Evolutionary conservation across 2,797 vertebrate species (phyloP), one percentile per base, ranked within the genome.

Genomic region (Ctenochaetus hawaiiensis): DNA sequence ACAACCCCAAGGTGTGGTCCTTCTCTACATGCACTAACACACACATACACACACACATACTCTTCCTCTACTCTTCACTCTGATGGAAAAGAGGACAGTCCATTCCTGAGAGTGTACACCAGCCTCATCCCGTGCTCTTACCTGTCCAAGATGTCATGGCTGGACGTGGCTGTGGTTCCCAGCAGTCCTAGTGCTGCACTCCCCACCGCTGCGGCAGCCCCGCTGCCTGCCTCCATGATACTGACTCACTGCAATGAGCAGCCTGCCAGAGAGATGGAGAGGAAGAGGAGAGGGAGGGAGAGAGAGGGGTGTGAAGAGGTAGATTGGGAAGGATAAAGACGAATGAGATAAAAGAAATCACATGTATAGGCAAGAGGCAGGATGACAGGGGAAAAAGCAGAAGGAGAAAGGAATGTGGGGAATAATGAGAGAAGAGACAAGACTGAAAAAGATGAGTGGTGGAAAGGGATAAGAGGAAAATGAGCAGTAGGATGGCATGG

Each of bases 141-240:
- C 95, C 95, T 96, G 93, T 96, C 95, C 81, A 91, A 85, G 87
- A 94, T 93, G 90, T 95, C 95, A 94, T 95, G 93, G 90, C 93
- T 94, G 92, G 91, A 91, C 59, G 93, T 72, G 72, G 94, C 89
- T 78, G 94, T 74, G 83, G 93, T 93, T 92, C 94, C 94, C 83
- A 94, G 93, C 92, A 95, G 93, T 91, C 94, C 94, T 68, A 94
- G 90, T 72, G 93, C 92, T 92, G 93, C 90, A 91, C 93, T 94
- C 85, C 95, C 94, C 92, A 94, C 92, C 74, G 92, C 93, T 94
- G 95, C 95, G 85, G 94, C 94, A 95, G 94, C 93, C 90, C 94
- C 95, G 83, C 94, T 93, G 94, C 94, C 94, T 93, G 93, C 93
- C 94, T 96, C 95, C 95, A 95, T 96, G 94, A 95, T 95, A 95